Conservation (phyloP, 2,888 invertebrate genomes). For the Nymphalis polychloros region DNA sequence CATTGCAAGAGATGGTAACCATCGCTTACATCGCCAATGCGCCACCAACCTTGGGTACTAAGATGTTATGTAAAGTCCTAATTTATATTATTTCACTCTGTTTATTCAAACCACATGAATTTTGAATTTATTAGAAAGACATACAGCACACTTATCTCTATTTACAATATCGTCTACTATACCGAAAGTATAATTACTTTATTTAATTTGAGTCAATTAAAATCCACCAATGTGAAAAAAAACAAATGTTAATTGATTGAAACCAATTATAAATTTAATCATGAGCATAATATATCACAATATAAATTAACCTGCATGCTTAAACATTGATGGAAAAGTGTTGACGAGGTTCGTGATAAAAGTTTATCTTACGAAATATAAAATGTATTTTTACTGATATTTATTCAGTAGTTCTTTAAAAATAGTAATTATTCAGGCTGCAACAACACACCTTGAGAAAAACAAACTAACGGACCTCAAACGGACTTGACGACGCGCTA, state of each 20-base stretch:
- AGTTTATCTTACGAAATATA: conserved; percentile 11
- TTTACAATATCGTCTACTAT: too few relatives aligned
- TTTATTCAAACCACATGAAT: too few relatives aligned
- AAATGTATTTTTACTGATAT: neutral
- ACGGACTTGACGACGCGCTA: neutral
- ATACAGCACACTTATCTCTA: too few relatives aligned
- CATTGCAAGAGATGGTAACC: too few relatives aligned
- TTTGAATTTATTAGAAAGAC: too few relatives aligned
- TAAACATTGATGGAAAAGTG: neutral
- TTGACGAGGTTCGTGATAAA: neutral
- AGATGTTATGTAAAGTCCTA: too few relatives aligned
- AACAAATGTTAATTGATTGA: neutral
- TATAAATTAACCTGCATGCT: neutral
- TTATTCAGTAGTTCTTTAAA: neutral
- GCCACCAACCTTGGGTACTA: too few relatives aligned
- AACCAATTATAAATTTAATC: conserved; percentile 5
- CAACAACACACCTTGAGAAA: neutral
- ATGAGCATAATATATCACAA: neutral
- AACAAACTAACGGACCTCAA: neutral
- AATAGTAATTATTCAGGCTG: neutral
- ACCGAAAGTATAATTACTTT: neutral
- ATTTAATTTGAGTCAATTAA: neutral
- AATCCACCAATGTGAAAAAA: neutral
- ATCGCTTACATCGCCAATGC: too few relatives aligned
- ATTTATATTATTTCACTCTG: too few relatives aligned